A percentile compares a stretch with the other conserved stretches of the same genome.
Evolutionary conservation across 2,113 vertebrate genomes (phyloP).

Genomic region (Triplophysa rosa): DNA sequence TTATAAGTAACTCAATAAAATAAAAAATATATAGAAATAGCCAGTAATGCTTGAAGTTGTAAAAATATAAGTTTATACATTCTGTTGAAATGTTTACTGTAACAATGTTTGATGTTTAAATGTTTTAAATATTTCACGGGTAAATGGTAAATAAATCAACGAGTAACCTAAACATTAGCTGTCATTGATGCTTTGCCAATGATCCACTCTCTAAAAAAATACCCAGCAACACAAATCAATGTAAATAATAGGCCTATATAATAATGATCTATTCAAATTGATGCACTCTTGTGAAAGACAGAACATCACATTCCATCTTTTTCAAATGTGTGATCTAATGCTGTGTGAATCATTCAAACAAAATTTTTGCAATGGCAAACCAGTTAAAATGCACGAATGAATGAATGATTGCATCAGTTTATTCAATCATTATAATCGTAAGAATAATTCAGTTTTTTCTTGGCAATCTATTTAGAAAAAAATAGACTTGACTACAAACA

Average conservation of each 20-base stretch:
- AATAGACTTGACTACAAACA: neutral
- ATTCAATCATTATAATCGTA: neutral
- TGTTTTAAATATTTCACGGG: too few species aligned
- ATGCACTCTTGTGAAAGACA: neutral
- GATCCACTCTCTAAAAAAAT: too few species aligned
- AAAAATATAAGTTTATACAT: too few species aligned
- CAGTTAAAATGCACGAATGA: neutral
- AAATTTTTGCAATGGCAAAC: neutral
- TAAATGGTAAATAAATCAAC: neutral
- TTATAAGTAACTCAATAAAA: too few species aligned
- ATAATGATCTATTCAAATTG: neutral
- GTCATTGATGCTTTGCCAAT: too few species aligned
- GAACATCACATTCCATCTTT: neutral
- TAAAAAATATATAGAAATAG: too few species aligned
- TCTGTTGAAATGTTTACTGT: too few species aligned
- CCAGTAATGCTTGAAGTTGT: too few species aligned
- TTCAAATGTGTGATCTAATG: neutral
- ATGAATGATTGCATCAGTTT: neutral
- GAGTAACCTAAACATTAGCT: neutral
- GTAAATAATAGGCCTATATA: neutral
- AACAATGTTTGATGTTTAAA: too few species aligned
- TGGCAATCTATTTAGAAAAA: too few species aligned
- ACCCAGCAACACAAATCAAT: neutral
- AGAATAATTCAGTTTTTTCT: too few species aligned
- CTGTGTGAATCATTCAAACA: neutral